Evolutionary conservation across 2,797 vertebrate species (phyloP), one percentile per base, ranked within the genome.

Genomic region (Semaprochilodus insignis): DNA sequence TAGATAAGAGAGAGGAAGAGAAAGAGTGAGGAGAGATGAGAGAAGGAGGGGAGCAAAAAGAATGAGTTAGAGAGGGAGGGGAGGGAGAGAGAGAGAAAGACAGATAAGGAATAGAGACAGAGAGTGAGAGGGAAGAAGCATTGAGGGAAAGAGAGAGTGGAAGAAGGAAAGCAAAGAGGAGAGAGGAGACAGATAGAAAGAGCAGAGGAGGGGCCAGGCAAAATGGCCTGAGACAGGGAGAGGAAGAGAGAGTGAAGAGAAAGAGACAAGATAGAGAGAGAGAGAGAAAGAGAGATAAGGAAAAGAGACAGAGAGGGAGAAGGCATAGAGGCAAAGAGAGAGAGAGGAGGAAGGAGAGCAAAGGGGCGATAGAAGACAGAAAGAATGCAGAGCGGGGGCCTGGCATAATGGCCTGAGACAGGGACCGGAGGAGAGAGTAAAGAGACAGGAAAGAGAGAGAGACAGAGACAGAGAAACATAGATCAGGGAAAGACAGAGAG

Each of bases 171-270:
- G 31, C 2, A 13, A 27, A 51, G 4, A 57, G 17, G 17, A 0
- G 60, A 13, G 11, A 44, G 23, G 44, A 16, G 15, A 65, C 13
- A 52, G 14, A 16, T 7, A 3, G 59, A 4, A 74, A 48, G n/a
- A 70, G 36, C 21, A 74, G 73, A 59, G 66, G 23, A 55, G 44
- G 55, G 60, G 8, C 21, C 31, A 17, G 48, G 31, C 3, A 31
- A 31, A 31, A 31, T 31, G 31, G 31, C 31, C 31, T 31, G 59
- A 36, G 62, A 67, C 4, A 63, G 85, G 57, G 65, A 67, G 78
- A 63, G 36, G 21, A 84, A 51, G 76, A 57, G 83, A 83, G 81
- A 36, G n/a, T 48, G 44, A 48, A 10, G 8, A 27, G 34, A 8
- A 48, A 54, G 48, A 74, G 36, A 67, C 25, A n/a, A 31, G 71